Base-by-base conservation (phyloP, 2,888 invertebrate species). In the Dolichopus griseipennis region DNA sequence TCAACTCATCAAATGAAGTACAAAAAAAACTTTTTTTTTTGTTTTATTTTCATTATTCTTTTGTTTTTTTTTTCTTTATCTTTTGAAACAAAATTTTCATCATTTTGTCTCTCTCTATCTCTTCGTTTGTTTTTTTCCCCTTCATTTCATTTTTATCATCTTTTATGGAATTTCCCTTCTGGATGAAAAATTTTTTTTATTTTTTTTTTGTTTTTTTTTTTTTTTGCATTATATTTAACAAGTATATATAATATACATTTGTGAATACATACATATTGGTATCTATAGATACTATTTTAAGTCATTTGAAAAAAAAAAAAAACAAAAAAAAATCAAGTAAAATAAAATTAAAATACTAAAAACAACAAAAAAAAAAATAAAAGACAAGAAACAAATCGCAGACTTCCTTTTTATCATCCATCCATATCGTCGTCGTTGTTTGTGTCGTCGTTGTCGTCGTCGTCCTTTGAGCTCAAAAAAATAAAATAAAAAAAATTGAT, bases 1-100 rank as follows among this genome's bases (percentile, higher is more conserved):
- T 52, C 52, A 52, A 52, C 52, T 52, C 52, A 52, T 52, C 52
- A 52, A 52, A 52, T 52, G 52, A 52, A 52, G 52, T 52, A 52
- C 52, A 18, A 18, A 18, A 37, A 37, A 2, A 7, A 7, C 5
- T 37, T 37, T 37, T 37, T 37, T 37, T 37, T 37, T 4, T 37
- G 2, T 27, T 27, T 27, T 4, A 37, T 37, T 37, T 37, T 37
- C 37, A 8, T 37, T 9, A 37, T 37, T 37, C 8, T 10, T 9
- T 37, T 34, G 9, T 9, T 34, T 9, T 34, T 34, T 9, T 9
- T 7, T 34, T 34, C 34, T 34, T 5, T 34, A 34, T 34, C 5
- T 34, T 7, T 34, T 5, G 34, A 34, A 7, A n/a, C n/a, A n/a
- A 34, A 34, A 34, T 34, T 34, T 34, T 34, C 34, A 7, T 34